Conservation (phyloP, 2,113 vertebrate species). For the Muntiacus reevesi region DNA sequence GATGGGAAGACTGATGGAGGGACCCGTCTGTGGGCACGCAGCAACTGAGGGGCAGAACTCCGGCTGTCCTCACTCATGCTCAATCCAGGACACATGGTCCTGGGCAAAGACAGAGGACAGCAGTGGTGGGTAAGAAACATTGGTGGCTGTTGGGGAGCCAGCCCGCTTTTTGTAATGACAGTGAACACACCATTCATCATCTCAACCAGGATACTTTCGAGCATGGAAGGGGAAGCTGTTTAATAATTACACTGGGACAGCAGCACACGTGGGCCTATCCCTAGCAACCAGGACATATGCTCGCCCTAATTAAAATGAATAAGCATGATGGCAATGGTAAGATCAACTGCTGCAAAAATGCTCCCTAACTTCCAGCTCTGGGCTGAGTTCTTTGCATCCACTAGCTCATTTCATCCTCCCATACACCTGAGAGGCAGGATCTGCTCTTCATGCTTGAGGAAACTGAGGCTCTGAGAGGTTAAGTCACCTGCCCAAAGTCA, state of each 20-base stretch:
- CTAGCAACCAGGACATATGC: background rate
- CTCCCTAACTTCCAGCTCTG: background rate
- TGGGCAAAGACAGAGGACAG: background rate
- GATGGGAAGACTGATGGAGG: background rate
- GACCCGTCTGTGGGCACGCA: rapidly evolving
- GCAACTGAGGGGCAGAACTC: background rate
- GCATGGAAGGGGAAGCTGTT: background rate
- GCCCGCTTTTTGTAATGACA: background rate
- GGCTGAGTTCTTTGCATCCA: background rate
- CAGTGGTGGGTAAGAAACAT: background rate
- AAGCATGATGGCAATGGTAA: background rate
- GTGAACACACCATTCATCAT: background rate
- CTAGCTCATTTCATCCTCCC: background rate
- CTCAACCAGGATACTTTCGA: background rate
- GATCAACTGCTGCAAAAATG: background rate
- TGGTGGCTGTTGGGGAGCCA: background rate
- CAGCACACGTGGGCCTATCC: background rate
- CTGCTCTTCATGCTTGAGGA: background rate
- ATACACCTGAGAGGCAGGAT: background rate
- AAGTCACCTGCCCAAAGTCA: background rate
- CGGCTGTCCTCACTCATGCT: background rate
- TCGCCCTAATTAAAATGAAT: background rate
- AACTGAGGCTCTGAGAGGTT: background rate
- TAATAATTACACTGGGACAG: background rate
- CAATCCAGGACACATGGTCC: background rate